These are phyloP conservation scores for Calliopum simillimum DNA, from an alignment of 2,888 invertebrate genomes.

Conservation along the genomic window DNA sequence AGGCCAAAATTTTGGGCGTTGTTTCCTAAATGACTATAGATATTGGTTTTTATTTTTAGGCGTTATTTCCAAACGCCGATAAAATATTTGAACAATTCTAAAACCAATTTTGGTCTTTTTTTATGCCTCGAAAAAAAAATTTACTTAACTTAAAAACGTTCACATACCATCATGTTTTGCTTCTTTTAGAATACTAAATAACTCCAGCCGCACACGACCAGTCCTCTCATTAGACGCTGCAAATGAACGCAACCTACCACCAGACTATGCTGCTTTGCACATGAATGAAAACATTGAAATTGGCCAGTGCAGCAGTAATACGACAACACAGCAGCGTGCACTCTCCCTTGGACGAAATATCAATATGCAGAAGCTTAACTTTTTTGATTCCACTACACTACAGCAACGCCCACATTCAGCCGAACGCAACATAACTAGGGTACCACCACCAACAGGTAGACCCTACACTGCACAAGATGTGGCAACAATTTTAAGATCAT, in stretches of 20 bases:
- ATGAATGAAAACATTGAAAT: conserved; percentile 48
- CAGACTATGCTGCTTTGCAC: conserved; percentile 51
- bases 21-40: too few species aligned
- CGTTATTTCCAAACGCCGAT: too few species aligned
- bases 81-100: too few species aligned
- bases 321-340: conserved; percentile 46
- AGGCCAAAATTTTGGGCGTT: too few species aligned
- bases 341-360: conserved; percentile 33
- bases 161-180: too few species aligned
- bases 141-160: too few species aligned
- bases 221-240: conserved; percentile 7
- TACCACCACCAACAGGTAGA: conserved; percentile 13
- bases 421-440: conserved; percentile 11
- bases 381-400: not conserved
- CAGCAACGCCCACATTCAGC: conserved; percentile 37
- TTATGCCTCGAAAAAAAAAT: too few species aligned
- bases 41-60: too few species aligned
- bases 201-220: conserved; percentile 19
- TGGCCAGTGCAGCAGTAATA: conserved; percentile 40
- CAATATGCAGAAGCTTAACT: not conserved
- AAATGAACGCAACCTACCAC: conserved; percentile 45
- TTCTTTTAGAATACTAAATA: not conserved
- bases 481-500: conserved; percentile 51
- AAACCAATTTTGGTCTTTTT: too few species aligned
- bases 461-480: conserved; percentile 53